Evolutionary conservation across 2,113 vertebrate species (phyloP).

Genomic region (Bos javanicus): DNA sequence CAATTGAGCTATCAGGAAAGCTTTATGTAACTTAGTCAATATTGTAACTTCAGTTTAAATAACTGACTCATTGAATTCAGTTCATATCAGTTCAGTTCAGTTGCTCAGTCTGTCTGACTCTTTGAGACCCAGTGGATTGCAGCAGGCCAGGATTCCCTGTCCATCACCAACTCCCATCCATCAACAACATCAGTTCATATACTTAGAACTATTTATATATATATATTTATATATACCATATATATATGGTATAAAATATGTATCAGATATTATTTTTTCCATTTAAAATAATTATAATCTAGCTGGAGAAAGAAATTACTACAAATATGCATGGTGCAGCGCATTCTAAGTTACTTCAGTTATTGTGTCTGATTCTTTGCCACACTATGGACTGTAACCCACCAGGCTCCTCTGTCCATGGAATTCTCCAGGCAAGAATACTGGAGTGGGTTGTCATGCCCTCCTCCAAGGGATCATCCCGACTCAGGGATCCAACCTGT

Average conservation of each 20-base stretch:
- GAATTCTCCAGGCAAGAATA: neutral
- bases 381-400: neutral
- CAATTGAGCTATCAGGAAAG: neutral
- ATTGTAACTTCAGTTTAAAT: neutral
- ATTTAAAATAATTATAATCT: neutral
- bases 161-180: neutral
- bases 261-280: neutral
- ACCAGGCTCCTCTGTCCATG: neutral
- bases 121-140: neutral
- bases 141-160: neutral
- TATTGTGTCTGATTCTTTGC: neutral
- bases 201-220: neutral
- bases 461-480: neutral
- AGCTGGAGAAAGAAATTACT: neutral
- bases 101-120: too few species aligned
- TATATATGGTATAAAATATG: neutral
- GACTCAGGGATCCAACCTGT: neutral
- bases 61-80: neutral
- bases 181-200: neutral
- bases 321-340: neutral
- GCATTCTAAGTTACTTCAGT: neutral
- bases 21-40: neutral
- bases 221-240: neutral
- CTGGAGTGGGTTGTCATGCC: neutral
- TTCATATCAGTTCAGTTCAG: neutral